Conservation (phyloP, 2,888 invertebrate genomes). For the Muschampia plurimacula region DNA sequence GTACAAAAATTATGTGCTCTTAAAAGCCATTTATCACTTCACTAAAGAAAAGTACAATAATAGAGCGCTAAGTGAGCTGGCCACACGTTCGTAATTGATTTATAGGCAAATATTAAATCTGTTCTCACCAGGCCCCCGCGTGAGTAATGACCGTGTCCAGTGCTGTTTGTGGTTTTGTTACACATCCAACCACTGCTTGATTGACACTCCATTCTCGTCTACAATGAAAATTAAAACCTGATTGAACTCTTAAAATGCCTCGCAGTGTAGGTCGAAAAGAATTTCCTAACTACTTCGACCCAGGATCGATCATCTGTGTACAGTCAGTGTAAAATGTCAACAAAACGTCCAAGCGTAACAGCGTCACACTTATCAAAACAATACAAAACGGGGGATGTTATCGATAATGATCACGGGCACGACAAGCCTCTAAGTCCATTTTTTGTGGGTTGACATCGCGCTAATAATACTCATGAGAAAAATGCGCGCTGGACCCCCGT, state of each 20-base stretch:
- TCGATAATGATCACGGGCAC: constrained; percentile 80
- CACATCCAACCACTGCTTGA: constrained; percentile 60
- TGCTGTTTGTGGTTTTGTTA: constrained; percentile 70
- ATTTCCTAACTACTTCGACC: constrained; percentile 41
- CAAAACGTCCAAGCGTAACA: constrained; percentile 67
- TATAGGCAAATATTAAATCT: constrained; percentile 84
- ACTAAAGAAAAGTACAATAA: constrained; percentile 69
- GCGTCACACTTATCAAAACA: constrained; percentile 83
- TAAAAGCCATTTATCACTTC: constrained; percentile 64
- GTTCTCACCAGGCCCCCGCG: constrained; percentile 71
- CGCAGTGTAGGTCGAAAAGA: constrained; percentile 29
- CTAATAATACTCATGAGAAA: constrained; percentile 86
- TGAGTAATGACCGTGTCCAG: constrained; percentile 73
- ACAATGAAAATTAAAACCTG: constrained; percentile 26
- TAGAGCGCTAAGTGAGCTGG: constrained; percentile 69
- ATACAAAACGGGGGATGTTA: constrained; percentile 83
- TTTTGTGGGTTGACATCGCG: constrained; percentile 84
- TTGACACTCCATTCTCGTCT: constrained; percentile 57
- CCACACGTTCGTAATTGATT: constrained; percentile 77
- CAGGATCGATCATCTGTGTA: constrained; percentile 73
- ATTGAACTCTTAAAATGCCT: neutral
- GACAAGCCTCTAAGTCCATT: constrained; percentile 80
- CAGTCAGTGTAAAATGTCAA: constrained; percentile 75
- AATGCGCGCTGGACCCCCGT: constrained; percentile 81
- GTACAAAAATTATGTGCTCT: constrained; percentile 26